Percentiles rank a stretch among this genome's conserved stretches.
Conservation (phyloP, 2,888 invertebrate species). For the Hermodice carunculata region DNA sequence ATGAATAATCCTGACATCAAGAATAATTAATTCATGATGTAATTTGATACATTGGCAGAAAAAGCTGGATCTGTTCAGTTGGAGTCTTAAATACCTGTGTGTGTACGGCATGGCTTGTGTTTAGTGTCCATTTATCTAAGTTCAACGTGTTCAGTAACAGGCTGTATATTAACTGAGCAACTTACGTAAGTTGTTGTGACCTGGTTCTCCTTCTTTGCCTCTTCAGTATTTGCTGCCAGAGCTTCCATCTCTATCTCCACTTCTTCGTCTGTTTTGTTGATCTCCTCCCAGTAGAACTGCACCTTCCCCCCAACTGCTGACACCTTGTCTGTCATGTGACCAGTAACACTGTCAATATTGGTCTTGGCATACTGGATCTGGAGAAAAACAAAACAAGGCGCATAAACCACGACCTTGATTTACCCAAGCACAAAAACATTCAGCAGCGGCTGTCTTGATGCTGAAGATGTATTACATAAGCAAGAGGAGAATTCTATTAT, state of each 20-base stretch:
- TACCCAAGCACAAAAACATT: no score
- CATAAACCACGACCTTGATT: background rate
- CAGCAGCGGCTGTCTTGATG: no score
- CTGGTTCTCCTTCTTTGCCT: background rate
- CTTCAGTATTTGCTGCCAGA: background rate
- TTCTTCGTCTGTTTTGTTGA: slow-evolving; percentile 42
- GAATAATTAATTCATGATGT: background rate
- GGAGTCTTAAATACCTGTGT: no score
- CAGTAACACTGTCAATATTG: slow-evolving; percentile 48
- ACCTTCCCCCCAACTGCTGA: slow-evolving; percentile 44
- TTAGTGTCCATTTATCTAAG: no score
- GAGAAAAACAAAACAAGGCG: slow-evolving; percentile 5
- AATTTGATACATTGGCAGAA: background rate
- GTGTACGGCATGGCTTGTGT: no score
- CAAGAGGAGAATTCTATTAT: no score
- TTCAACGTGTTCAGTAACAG: no score
- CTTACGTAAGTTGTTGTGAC: no score
- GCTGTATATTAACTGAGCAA: no score
- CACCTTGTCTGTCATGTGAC: slow-evolving; percentile 41
- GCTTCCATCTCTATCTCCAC: slow-evolving; percentile 16
- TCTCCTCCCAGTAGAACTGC: slow-evolving; percentile 48
- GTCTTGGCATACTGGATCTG: slow-evolving; percentile 60
- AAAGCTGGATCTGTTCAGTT: no score
- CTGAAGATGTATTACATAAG: background rate
- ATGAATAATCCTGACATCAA: background rate